phyloP scores from a whole-genome alignment of 2,888 invertebrate genomes.

The Alcis repandata region DNA sequence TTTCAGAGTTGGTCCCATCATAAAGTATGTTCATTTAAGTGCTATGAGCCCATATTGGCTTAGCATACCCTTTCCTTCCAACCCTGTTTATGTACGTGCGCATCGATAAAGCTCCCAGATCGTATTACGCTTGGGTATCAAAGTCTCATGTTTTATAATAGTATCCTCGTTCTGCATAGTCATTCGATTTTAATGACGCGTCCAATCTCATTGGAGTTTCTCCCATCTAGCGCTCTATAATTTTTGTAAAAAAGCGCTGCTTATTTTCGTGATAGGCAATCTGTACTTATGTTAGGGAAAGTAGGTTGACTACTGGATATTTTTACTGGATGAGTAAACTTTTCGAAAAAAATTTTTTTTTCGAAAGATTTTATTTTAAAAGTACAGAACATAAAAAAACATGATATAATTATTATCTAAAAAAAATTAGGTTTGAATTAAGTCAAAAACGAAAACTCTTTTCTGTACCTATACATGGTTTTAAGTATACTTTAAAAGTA shows the following conservation, averaged over 20 bases:
- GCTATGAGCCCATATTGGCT: no score
- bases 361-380: no score
- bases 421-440: no score
- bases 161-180: slow-evolving; percentile 73
- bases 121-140: slow-evolving; percentile 56
- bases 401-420: no score
- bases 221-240: slow-evolving; percentile 71
- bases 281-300: slow-evolving; percentile 38
- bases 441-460: no score
- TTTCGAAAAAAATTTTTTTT: neutral
- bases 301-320: slow-evolving; percentile 17
- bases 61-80: no score
- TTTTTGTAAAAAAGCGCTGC: slow-evolving; percentile 65
- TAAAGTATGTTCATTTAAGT: no score
- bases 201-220: slow-evolving; percentile 65
- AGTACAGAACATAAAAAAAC: no score
- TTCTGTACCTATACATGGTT: no score
- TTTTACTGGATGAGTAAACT: neutral
- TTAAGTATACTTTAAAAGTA: no score
- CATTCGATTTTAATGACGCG: slow-evolving; percentile 79
- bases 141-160: slow-evolving; percentile 78
- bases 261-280: slow-evolving; percentile 43
- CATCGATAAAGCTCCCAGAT: slow-evolving; percentile 63
- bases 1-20: no score
- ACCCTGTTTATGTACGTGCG: no score